Evolutionary conservation across 2,888 invertebrate species (phyloP).

Genomic region (Drosophila siamana): DNA sequence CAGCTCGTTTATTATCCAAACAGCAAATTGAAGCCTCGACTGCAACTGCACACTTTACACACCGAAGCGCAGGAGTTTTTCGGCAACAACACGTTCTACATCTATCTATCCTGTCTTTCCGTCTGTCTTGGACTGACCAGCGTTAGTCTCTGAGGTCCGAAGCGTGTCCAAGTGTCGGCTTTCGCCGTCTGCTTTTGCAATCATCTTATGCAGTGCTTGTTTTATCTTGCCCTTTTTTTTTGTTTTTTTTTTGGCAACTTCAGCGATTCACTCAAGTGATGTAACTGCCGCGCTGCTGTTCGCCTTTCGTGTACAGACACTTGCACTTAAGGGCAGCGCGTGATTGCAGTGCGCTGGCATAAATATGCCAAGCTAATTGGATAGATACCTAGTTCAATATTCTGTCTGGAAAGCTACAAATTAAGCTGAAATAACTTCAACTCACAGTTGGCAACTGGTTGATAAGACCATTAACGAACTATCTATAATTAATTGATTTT

Average conservation of each 20-base stretch:
- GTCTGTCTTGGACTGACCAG: too few relatives aligned
- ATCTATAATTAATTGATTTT: not conserved
- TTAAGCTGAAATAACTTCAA: not conserved
- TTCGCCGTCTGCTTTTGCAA: conserved; percentile 5
- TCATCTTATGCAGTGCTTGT: not conserved
- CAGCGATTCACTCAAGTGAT: conserved; percentile 43
- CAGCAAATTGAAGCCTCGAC: conserved; percentile 28
- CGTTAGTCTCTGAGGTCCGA: conserved; percentile 26
- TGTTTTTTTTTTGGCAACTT: conserved; percentile 47
- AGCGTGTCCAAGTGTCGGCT: conserved; percentile 54
- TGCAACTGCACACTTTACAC: conserved; percentile 31
- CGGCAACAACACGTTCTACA: conserved; percentile 38
- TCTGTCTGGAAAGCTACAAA: not conserved
- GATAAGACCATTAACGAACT: not conserved
- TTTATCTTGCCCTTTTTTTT: conserved; percentile 10
- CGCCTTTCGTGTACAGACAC: conserved; percentile 13
- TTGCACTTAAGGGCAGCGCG: conserved; percentile 49
- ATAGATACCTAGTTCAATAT: conserved; percentile 35
- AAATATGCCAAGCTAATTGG: conserved; percentile 46
- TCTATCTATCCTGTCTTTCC: too few relatives aligned
- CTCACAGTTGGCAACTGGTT: not conserved
- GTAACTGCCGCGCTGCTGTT: conserved; percentile 32
- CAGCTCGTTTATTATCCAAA: conserved; percentile 57
- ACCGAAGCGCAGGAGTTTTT: conserved; percentile 36
- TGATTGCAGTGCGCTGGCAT: conserved; percentile 36